Conservation (phyloP, 2,797 vertebrate species). For the Lates japonicus region DNA sequence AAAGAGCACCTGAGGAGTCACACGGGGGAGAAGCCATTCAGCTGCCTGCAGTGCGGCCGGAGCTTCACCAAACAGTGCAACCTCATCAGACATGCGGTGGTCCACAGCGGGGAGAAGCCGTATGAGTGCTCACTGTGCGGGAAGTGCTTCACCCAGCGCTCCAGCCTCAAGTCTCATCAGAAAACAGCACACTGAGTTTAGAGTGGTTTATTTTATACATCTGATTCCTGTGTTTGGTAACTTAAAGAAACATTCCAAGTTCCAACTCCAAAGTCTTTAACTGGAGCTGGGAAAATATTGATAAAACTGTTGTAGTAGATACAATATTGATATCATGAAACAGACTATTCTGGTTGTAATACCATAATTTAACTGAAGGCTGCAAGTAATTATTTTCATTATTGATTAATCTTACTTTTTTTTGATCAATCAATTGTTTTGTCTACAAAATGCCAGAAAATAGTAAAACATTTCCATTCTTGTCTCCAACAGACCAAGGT, state of each 20-base stretch:
- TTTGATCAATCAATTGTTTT: not conserved
- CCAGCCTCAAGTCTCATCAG: conserved; percentile 83
- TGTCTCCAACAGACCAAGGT: not conserved
- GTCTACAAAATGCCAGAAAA: not conserved
- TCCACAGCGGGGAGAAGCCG: conserved; percentile 84
- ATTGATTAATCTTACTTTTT: not conserved
- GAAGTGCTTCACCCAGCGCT: conserved; percentile 83
- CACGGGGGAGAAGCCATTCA: conserved; percentile 82
- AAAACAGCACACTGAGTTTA: conserved; percentile 67
- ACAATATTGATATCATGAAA: too few relatives aligned
- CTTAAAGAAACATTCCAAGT: not conserved
- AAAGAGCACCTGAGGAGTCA: conserved; percentile 84
- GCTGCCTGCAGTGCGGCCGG: conserved; percentile 79
- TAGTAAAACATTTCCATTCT: not conserved
- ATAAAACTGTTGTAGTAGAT: not conserved
- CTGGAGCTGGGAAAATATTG: not conserved
- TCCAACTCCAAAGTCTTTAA: not conserved
- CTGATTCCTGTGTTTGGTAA: not conserved
- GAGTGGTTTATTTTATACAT: not conserved
- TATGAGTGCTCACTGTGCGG: conserved; percentile 76
- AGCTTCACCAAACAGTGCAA: conserved; percentile 85
- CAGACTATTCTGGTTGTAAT: too few relatives aligned
- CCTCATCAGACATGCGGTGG: conserved; percentile 80
- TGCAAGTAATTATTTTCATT: not conserved
- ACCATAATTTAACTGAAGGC: not conserved